Evolutionary conservation across 2,113 vertebrate genomes (phyloP), one percentile per base, ranked within the genome.

Genomic region (Sapajus apella): DNA sequence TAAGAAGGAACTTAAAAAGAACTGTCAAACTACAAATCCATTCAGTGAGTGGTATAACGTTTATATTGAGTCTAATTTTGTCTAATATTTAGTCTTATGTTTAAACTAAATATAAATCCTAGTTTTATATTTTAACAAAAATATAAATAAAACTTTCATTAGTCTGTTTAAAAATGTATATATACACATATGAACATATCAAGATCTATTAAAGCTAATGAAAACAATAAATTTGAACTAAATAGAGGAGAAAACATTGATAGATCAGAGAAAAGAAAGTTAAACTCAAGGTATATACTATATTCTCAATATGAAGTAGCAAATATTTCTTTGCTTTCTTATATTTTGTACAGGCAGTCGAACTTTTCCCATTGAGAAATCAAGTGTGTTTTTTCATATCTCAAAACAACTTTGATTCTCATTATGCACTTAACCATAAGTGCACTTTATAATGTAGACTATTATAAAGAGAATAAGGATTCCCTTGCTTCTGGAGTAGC

Each of bases 61-160:
- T 91, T 95, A 85, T 85, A 66, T 94, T 97, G 95, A 81, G 92
- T 97, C 92, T 97, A 96, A 88, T 96, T 96, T 96, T 95, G 97
- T 95, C 95, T 95, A 92, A 81, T 61, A 27, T 23, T 56, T 95
- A 66, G 68, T 91, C 96, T 93, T 96, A 92, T 97, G 27, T 61
- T 27, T 61, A 61, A 61, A 61, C 25, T 27, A 61, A 61, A 61
- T 61, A 61, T 61, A 61, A 61, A 61, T 61, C 25, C 10, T 61
- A 61, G 58, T 27, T 61, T 61, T 61, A 27, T 25, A 96, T 94
- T 96, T 97, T 95, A 96, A 92, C 52, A 94, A 90, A 94, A 96
- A 77, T 91, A 50, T 90, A 96, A 97, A 91, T 95, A 93, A 94
- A 94, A 87, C 16, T 81, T 50, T 91, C 47, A 66, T 91, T 61